Base-by-base conservation (phyloP, 2,888 invertebrate species). In the Phaedon cochleariae region DNA sequence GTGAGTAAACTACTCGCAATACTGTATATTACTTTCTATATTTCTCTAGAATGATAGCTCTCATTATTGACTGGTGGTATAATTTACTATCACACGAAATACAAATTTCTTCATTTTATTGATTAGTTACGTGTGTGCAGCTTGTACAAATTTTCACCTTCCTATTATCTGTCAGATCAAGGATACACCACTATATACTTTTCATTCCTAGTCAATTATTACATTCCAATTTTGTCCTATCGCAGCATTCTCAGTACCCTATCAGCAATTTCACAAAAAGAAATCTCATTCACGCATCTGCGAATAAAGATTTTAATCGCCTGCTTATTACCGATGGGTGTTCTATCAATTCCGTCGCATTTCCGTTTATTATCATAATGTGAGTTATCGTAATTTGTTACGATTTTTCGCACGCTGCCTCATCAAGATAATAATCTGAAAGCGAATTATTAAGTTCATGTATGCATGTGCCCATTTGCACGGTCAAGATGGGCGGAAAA, bases 281-380 rank as follows among this genome's bases (percentile, higher is more conserved):
- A 7, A 41, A 41, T 15, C 41, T 41, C 41, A 15, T 15, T 41
- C 41, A 15, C 41, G 6, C 41, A 41, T 41, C n/a, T 41, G 15
- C 3, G 41, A 15, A 41, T 4, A 41, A 15, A 41, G 54, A 54
- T 54, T 54, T 2, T 34, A 54, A 54, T 54, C 54, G 20, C 34
- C 34, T 54, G 10, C 21, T 54, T 18, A 54, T 54, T 54, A 54
- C 54, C 17, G 4, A 26, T 7, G 26, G 54, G 34, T 54, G 21
- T 54, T 37, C 17, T n/a, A 54, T 54, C 37, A 54, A 54, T 26
- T 54, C 31, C 54, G 54, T 54, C 34, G 21, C 37, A 31, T 54
- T 54, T 54, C 34, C 34, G 37, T 54, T 18, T 37, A 54, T 54
- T 34, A 54, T 34, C 37, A 37, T 54, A 41, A 41, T 41, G 15